Percentiles rank a stretch among this genome's conserved stretches.
Evolutionary conservation across 1,140 invertebrate genomes (phyloP).

Genomic region (Cylas formicarius): DNA sequence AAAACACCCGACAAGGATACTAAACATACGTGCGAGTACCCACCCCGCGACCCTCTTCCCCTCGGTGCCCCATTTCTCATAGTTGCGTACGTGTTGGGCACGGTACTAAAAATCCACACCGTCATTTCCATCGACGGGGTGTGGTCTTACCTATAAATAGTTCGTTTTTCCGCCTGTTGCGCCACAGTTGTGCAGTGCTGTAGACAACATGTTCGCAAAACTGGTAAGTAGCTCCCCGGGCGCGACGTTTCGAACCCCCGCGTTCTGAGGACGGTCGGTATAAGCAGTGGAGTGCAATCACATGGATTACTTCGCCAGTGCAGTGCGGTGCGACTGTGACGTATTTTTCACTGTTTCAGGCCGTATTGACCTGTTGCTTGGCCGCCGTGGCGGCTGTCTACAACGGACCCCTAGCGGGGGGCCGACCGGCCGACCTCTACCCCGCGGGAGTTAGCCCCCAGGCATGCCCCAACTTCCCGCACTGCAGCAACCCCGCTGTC

Average conservation of each 20-base stretch:
- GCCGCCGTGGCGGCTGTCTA: conserved; percentile 32
- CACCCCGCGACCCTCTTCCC: no score
- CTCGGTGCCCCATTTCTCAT: no score
- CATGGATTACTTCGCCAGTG: conserved; percentile 2
- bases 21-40: no score
- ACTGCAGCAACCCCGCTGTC: conserved; percentile 40
- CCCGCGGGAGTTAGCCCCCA: conserved; percentile 41
- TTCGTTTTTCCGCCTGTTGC: conserved; percentile 21
- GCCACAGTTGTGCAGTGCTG: no score
- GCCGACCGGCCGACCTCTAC: conserved; percentile 36
- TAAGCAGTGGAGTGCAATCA: not conserved
- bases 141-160: conserved; percentile 40
- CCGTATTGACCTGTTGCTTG: conserved; percentile 34
- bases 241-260: no score
- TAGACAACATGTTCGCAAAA: conserved; percentile 43
- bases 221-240: conserved; percentile 36
- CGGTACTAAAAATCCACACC: no score
- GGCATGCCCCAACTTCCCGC: conserved; percentile 43
- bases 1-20: no score
- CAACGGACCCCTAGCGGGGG: conserved; percentile 39
- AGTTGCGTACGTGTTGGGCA: no score
- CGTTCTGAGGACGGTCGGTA: not conserved
- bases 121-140: conserved; percentile 28
- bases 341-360: conserved; percentile 28
- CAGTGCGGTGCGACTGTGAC: not conserved